Evolutionary conservation across 1,140 invertebrate species (phyloP).

Genomic region (Drosophila varians): DNA sequence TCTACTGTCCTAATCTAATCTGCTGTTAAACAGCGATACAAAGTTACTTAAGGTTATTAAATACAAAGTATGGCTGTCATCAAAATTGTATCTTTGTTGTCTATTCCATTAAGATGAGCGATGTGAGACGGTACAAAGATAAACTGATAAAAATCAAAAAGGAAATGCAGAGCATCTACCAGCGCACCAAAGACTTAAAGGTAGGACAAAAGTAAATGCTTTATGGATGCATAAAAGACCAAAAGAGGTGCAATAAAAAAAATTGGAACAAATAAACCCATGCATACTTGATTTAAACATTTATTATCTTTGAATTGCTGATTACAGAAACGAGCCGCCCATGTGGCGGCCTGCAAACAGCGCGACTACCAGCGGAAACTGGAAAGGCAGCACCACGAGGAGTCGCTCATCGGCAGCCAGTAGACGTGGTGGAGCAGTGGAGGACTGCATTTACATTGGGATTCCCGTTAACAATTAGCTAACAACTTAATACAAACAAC

Average conservation of each 20-base stretch:
- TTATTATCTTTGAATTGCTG: conserved; percentile 45
- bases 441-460: conserved; percentile 37
- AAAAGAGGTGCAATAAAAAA: conserved; percentile 15
- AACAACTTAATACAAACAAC: conserved; percentile 36
- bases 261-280: conserved; percentile 13
- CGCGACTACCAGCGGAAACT: conserved; percentile 76
- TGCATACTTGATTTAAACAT: conserved; percentile 28
- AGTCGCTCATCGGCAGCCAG: conserved; percentile 71
- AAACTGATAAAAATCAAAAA: conserved; percentile 76
- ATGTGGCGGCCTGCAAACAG: conserved; percentile 73
- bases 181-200: conserved; percentile 78
- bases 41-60: conserved; percentile 12
- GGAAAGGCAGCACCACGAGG: conserved; percentile 78
- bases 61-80: conserved; percentile 9
- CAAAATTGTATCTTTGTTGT: conserved; percentile 6
- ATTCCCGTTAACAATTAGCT: conserved; percentile 29
- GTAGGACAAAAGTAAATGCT: conserved; percentile 46
- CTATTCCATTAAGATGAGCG: conserved; percentile 58
- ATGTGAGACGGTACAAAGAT: conserved; percentile 72
- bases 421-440: conserved; percentile 23
- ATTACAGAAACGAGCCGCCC: conserved; percentile 79
- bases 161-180: conserved; percentile 79
- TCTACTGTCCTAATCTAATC: conserved; percentile 27
- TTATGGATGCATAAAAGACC: conserved; percentile 44
- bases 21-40: conserved; percentile 8